A percentile compares a stretch with the other conserved stretches of the same genome.
phyloP scores from a whole-genome alignment of 2,113 vertebrate genomes.

The Nettapus auritus region DNA sequence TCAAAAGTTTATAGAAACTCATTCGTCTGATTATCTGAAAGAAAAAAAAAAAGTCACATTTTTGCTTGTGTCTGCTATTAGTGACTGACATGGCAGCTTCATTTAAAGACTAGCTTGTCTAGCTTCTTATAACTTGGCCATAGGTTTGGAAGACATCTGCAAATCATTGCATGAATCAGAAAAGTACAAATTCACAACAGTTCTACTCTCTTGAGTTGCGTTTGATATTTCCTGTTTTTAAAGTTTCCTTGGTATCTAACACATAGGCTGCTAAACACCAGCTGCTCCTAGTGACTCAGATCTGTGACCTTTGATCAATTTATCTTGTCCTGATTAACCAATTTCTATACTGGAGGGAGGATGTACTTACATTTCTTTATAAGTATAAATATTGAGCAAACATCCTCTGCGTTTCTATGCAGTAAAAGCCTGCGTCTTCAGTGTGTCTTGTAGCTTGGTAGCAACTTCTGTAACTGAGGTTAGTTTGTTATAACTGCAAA shows the following conservation, averaged over 20 bases:
- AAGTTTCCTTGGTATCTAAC: constrained; percentile 83
- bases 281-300: constrained; percentile 75
- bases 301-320: constrained; percentile 76
- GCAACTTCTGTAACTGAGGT: not conserved
- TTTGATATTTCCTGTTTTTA: constrained; percentile 86
- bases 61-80: not conserved
- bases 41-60: not conserved
- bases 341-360: constrained; percentile 55
- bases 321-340: constrained; percentile 74
- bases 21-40: not conserved
- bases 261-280: constrained; percentile 76
- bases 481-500: not conserved
- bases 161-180: constrained; percentile 80
- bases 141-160: constrained; percentile 79
- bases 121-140: constrained; percentile 69
- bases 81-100: constrained; percentile 19
- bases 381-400: constrained; percentile 41
- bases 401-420: not conserved
- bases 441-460: not conserved
- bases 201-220: constrained; percentile 71
- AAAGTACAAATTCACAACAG: constrained; percentile 78
- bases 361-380: not conserved
- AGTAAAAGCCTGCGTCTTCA: not conserved
- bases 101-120: constrained; percentile 26
- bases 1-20: constrained; percentile 26